Evolutionary conservation across 2,113 vertebrate species (phyloP), one percentile per base, ranked within the genome.

Genomic region (Uria lomvia): DNA sequence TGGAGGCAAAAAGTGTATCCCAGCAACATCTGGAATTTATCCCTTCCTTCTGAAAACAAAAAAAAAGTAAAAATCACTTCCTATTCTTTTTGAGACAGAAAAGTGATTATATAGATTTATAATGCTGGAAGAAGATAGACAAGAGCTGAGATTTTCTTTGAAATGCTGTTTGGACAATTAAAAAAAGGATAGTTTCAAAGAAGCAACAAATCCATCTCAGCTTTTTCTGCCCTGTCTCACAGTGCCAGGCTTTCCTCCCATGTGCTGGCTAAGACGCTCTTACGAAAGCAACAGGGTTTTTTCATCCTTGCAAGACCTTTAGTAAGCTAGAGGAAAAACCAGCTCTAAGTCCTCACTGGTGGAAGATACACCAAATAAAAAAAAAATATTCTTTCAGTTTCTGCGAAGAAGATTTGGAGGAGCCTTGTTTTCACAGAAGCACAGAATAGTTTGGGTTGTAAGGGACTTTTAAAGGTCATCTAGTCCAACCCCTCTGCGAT

Each of bases 21-120:
- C 77, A 90, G 81, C 81, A 94, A 94, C 93, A 97, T 95, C 94
- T 96, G 96, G 92, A 96, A 96, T 68, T 52, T 81, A 90, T 94
- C 92, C 84, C 74, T 82, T 75, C 86, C 85, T 59, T 18, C 84
- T 72, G 74, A 49, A 53, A 53, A 40, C 36, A 67, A 11, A 70
- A 30, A 38, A 67, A 68, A 74, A 52, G 42, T 42, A 53, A 45
- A 83, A 92, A 92, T 87, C 80, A 92, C 0, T 9, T 83, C 49
- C 86, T 92, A 94, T 96, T 95, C 86, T 97, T 94, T 81, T 5
- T 43, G 70, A 96, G 92, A 94, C 88, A 96, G 94, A 92, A 96
- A 95, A 93, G 32, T 90, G 86, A 95, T 97, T 96, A 95, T 93
- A 82, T 38, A 91, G 71, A 93, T 94, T 93, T 76, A 66, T 72